phyloP scores from a whole-genome alignment of 1,140 invertebrate species.

The Steinernema khuongi region DNA sequence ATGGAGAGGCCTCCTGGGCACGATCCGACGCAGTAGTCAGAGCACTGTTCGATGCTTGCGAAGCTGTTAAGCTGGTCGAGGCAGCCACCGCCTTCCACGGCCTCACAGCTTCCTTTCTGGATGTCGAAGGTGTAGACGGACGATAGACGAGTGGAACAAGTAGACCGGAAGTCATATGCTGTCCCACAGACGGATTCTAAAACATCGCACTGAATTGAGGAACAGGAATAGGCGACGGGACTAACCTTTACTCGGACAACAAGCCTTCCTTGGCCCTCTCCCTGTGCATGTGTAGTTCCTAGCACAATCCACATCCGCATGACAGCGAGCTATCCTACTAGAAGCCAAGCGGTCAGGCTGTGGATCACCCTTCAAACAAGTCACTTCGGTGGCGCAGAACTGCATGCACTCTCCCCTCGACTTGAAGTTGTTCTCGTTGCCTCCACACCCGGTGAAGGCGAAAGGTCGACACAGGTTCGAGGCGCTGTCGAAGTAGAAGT shows the following conservation, averaged over 20 bases:
- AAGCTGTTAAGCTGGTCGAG: constrained; percentile 41
- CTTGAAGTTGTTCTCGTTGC: constrained; percentile 45
- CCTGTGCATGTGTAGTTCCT: constrained; percentile 39
- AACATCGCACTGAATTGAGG: not conserved
- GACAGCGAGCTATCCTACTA: constrained; percentile 36
- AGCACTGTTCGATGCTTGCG: constrained; percentile 40
- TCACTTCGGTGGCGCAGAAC: constrained; percentile 40
- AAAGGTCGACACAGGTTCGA: constrained; percentile 43
- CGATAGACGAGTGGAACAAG: constrained; percentile 24
- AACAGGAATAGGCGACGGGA: not conserved
- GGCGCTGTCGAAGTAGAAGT: constrained; percentile 38
- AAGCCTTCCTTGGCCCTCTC: constrained; percentile 28
- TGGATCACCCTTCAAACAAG: constrained; percentile 39
- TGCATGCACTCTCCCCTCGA: constrained; percentile 40
- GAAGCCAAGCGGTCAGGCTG: constrained; percentile 37
- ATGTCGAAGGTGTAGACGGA: constrained; percentile 33
- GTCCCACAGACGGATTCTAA: constrained; percentile 36
- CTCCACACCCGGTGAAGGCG: constrained; percentile 41
- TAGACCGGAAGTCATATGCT: constrained; percentile 28
- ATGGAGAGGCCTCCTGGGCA: constrained; percentile 29
- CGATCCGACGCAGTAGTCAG: constrained; percentile 38
- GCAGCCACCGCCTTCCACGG: constrained; percentile 28
- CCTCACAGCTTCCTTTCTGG: constrained; percentile 31
- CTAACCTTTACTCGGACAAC: constrained; percentile 40
- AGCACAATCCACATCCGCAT: constrained; percentile 35